phyloP scores from a whole-genome alignment of 2,113 vertebrate genomes.

The Corythornis vintsioides region DNA sequence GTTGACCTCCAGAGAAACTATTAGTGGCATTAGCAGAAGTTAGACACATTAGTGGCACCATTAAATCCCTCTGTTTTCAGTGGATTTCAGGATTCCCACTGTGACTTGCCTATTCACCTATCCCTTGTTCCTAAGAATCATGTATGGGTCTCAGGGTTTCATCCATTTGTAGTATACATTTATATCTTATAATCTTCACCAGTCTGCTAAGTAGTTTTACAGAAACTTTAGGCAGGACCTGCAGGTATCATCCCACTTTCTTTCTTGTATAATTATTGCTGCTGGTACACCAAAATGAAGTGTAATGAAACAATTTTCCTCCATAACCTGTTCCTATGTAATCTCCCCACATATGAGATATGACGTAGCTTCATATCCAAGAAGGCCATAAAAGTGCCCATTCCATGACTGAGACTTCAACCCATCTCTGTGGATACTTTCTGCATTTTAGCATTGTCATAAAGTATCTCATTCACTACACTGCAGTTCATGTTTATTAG shows the following conservation, averaged over 20 bases:
- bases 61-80: background rate
- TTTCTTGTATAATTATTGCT: background rate
- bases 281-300: background rate
- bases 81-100: background rate
- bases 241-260: background rate
- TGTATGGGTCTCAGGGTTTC: background rate
- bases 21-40: conserved; percentile 16
- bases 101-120: background rate
- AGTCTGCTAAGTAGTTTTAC: background rate
- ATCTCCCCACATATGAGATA: background rate
- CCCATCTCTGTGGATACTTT: background rate
- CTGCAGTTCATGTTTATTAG: background rate
- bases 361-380: background rate
- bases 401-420: background rate
- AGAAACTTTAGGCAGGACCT: background rate
- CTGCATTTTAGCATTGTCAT: background rate
- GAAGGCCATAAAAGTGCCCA: background rate
- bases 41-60: background rate
- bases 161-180: background rate
- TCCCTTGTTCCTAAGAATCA: background rate
- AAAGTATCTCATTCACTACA: background rate
- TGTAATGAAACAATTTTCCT: background rate
- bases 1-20: background rate
- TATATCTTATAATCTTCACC: background rate
- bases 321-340: background rate